phyloP scores from a whole-genome alignment of 2,888 invertebrate species.

The Agrochola litura region DNA sequence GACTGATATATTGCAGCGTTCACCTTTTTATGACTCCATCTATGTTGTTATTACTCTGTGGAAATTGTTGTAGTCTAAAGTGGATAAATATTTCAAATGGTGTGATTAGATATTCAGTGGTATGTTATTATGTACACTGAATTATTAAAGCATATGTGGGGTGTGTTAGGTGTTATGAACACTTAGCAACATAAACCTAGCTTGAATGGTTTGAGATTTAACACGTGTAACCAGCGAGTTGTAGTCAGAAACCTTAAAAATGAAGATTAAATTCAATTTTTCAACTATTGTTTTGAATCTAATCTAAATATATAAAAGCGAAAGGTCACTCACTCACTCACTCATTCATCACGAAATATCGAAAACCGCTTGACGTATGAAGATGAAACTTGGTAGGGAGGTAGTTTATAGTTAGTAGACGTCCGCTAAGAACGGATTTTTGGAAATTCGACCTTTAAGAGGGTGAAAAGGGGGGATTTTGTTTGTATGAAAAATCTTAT shows the following conservation, averaged over 20 bases:
- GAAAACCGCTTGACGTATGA: too few relatives aligned
- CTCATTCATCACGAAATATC: too few relatives aligned
- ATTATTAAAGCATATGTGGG: neutral
- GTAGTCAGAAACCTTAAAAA: neutral
- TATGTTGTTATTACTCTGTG: conserved; percentile 12
- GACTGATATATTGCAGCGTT: neutral
- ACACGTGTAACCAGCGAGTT: neutral
- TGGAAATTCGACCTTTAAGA: too few relatives aligned
- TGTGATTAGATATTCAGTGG: conserved; percentile 12
- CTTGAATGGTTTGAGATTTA: neutral
- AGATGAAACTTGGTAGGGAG: too few relatives aligned
- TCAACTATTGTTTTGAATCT: neutral
- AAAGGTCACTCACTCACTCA: too few relatives aligned
- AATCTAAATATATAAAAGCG: too few relatives aligned
- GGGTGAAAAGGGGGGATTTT: too few relatives aligned
- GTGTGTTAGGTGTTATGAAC: neutral
- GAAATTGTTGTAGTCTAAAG: conserved; percentile 17
- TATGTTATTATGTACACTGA: conserved; percentile 3
- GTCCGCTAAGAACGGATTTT: too few relatives aligned
- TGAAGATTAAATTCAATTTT: neutral
- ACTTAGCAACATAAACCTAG: too few relatives aligned
- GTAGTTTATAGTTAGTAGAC: too few relatives aligned
- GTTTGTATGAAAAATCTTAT: too few relatives aligned
- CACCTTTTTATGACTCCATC: neutral
- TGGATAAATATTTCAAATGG: neutral